Base-by-base conservation (phyloP, 2,888 invertebrate species). In the Heliconius sara region DNA sequence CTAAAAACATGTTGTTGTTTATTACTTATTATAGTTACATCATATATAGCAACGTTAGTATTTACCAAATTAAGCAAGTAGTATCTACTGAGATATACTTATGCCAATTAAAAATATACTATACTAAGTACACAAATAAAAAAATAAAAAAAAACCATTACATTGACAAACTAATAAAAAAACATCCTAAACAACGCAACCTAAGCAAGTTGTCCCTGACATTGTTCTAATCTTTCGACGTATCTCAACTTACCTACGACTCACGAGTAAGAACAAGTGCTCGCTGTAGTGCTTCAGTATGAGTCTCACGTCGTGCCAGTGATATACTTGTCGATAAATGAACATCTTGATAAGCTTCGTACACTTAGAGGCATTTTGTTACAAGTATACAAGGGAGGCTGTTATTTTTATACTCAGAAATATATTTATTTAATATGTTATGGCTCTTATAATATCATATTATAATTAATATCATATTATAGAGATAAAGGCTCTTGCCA, bases 171-270 rank as follows among this genome's bases (percentile, higher is more conserved):
- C 65, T 65, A 65, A 65, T 22, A 75, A 75, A 75, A 27, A 63
- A 75, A 66, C 19, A 43, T 65, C 2, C 27, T 25, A 60, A 63
- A 70, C 13, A 30, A 43, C 27, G 73, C 77, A 71, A 65, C 27
- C 30, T 47, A 34, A 43, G 52, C 68, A 19, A 39, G 43, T 73
- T 30, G 73, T 12, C 81, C 79, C 76, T 82, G 82, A 81, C 77
- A 75, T 79, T 82, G 79, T 76, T 75, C 65, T 77, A 81, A 79
- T 82, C 81, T 80, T 78, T 81, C 47, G 73, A 73, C 30, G 34
- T 52, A 81, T 79, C 81, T 82, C n/a, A 76, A 25, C 16, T 25
- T 39, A 60, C 66, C 25, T 77, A 16, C 63, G 4, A 70, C 16
- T 12, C 13, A 22, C 71, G 77, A 73, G 66, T 79, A 63, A 27